phyloP scores from a whole-genome alignment of 2,797 vertebrate species.

The Cyclura pinguis region DNA sequence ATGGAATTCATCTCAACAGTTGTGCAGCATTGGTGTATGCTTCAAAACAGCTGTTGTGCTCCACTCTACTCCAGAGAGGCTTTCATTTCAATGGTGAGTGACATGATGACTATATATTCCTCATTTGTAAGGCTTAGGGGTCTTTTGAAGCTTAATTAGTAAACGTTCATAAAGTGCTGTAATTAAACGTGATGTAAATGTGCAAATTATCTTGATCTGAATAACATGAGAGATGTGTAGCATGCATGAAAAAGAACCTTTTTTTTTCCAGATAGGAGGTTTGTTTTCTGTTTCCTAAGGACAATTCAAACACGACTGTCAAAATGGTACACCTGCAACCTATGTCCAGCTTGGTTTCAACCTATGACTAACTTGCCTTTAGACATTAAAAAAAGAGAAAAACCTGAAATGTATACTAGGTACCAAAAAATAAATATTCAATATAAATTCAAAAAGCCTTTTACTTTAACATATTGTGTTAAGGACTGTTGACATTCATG shows the following conservation, averaged over 20 bases:
- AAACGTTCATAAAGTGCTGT: constrained; percentile 48
- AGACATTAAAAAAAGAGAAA: neutral
- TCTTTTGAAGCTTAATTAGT: constrained; percentile 50
- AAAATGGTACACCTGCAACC: neutral
- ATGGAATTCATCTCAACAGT: constrained; percentile 28
- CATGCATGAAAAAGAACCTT: constrained; percentile 11
- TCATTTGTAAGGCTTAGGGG: constrained; percentile 52
- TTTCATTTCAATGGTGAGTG: constrained; percentile 50
- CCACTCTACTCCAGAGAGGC: constrained; percentile 28
- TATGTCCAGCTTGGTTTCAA: neutral
- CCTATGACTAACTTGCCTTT: neutral
- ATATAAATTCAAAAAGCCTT: neutral
- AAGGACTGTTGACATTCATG: too few relatives aligned
- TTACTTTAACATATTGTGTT: too few relatives aligned
- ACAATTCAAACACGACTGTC: neutral
- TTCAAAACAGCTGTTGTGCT: constrained; percentile 29
- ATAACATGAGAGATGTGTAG: constrained; percentile 23
- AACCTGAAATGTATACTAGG: neutral
- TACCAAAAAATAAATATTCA: neutral
- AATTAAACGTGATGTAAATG: constrained; percentile 42
- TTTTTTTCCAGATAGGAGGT: neutral
- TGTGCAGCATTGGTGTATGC: neutral
- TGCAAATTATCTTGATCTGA: constrained; percentile 32
- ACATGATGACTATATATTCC: constrained; percentile 48
- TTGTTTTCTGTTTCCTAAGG: neutral